Percentiles rank a stretch among this genome's conserved stretches.
Conservation (phyloP, 2,888 invertebrate genomes). For the Xestia rhomboidea region DNA sequence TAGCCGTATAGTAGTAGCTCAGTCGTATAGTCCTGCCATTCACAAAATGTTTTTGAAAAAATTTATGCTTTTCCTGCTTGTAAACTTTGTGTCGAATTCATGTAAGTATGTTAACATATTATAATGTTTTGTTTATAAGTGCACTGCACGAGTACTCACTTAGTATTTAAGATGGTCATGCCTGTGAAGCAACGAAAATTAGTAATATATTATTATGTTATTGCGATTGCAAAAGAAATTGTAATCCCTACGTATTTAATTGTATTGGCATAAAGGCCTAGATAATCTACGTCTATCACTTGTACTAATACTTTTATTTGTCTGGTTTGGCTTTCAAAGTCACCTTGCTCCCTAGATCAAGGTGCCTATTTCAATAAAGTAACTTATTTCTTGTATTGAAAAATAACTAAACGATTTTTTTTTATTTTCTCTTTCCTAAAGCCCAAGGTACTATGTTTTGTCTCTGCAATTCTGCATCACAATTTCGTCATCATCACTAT, state of each 20-base stretch:
- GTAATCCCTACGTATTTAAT: too few relatives aligned
- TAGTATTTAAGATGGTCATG: too few relatives aligned
- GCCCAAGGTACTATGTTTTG: too few relatives aligned
- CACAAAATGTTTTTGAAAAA: slow-evolving; percentile 41
- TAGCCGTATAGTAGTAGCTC: too few relatives aligned
- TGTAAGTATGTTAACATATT: slow-evolving; percentile 17
- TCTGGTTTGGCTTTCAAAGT: background rate
- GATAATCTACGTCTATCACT: slow-evolving; percentile 36
- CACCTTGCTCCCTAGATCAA: background rate
- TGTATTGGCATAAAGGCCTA: slow-evolving; percentile 35
- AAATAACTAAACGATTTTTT: too few relatives aligned
- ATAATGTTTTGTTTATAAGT: background rate
- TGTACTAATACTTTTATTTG: slow-evolving; percentile 20
- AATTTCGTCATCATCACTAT: too few relatives aligned
- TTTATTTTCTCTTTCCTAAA: too few relatives aligned
- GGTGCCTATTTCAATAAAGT: background rate
- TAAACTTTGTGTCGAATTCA: slow-evolving; percentile 29
- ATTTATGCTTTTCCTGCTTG: slow-evolving; percentile 32
- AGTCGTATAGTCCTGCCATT: background rate
- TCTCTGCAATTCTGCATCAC: too few relatives aligned
- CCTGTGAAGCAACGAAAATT: too few relatives aligned
- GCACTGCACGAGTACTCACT: background rate
- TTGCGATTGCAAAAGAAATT: too few relatives aligned
- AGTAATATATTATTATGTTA: too few relatives aligned
- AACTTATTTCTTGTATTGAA: too few relatives aligned